Percentiles rank a stretch among this genome's conserved stretches.
These are phyloP conservation scores for Catharus ustulatus DNA, from an alignment of 2,797 vertebrate species.

Conservation along the genomic window DNA sequence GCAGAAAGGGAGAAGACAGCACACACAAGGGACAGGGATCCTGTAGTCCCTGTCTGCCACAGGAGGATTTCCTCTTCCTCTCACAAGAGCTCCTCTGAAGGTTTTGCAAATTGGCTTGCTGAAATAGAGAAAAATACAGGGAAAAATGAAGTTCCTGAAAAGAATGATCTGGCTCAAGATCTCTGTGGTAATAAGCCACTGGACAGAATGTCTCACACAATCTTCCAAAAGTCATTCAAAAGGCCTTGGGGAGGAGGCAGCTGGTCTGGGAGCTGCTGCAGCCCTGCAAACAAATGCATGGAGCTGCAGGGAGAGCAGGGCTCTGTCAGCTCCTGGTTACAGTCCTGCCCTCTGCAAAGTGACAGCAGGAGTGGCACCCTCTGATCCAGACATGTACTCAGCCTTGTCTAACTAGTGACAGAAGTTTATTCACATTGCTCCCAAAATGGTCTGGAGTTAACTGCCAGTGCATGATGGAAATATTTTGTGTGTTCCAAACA, in stretches of 20 bases:
- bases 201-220: neutral
- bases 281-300: neutral
- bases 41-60: neutral
- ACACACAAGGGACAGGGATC: neutral
- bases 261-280: slow-evolving; percentile 17
- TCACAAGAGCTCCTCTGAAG: neutral
- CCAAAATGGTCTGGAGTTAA: neutral
- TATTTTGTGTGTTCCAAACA: neutral
- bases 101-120: neutral
- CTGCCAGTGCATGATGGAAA: neutral
- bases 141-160: neutral
- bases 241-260: neutral
- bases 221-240: slow-evolving; percentile 23
- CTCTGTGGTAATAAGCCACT: neutral
- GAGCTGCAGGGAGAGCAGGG: neutral
- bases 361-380: slow-evolving; percentile 5
- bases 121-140: neutral
- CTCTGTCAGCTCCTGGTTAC: slow-evolving; percentile 7
- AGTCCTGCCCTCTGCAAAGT: neutral
- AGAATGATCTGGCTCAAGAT: neutral
- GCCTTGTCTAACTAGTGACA: neutral
- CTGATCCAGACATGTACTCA: neutral
- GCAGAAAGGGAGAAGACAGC: neutral
- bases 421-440: neutral
- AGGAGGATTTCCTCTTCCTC: neutral